Evolutionary conservation across 2,888 invertebrate species (phyloP).

Genomic region (Parnassius mnemosyne): DNA sequence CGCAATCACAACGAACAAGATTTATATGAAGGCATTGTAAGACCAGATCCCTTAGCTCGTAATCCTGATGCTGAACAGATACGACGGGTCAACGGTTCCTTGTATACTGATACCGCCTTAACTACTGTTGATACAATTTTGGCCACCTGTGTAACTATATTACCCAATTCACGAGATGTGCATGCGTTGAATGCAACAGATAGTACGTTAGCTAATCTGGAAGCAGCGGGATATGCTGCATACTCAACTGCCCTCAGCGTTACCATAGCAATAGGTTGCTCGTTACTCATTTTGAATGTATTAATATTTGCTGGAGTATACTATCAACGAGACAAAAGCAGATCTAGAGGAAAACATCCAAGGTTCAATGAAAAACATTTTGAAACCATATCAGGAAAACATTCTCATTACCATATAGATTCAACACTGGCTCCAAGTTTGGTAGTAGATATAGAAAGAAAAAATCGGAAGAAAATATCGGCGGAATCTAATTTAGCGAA

Average conservation of each 20-base stretch:
- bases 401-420: slow-evolving; percentile 89
- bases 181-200: slow-evolving; percentile 80
- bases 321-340: slow-evolving; percentile 89
- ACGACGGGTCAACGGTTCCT: slow-evolving; percentile 72
- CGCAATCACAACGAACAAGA: slow-evolving; percentile 93
- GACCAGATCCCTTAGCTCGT: slow-evolving; percentile 89
- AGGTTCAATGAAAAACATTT: slow-evolving; percentile 85
- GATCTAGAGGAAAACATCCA: slow-evolving; percentile 86
- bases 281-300: slow-evolving; percentile 89
- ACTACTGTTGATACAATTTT: slow-evolving; percentile 86
- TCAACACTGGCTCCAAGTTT: slow-evolving; percentile 89
- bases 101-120: slow-evolving; percentile 81
- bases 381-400: slow-evolving; percentile 88
- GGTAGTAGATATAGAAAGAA: slow-evolving; percentile 89
- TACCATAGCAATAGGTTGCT: slow-evolving; percentile 90
- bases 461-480: slow-evolving; percentile 72
- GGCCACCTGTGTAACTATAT: slow-evolving; percentile 85
- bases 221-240: slow-evolving; percentile 88
- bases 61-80: slow-evolving; percentile 82
- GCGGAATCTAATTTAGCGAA: slow-evolving; percentile 78
- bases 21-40: slow-evolving; percentile 93
- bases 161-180: slow-evolving; percentile 74
- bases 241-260: slow-evolving; percentile 89
- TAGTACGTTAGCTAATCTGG: slow-evolving; percentile 88
- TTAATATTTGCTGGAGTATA: slow-evolving; percentile 92